Conservation (phyloP, 1,140 invertebrate genomes). For the Listronotus oregonensis region DNA sequence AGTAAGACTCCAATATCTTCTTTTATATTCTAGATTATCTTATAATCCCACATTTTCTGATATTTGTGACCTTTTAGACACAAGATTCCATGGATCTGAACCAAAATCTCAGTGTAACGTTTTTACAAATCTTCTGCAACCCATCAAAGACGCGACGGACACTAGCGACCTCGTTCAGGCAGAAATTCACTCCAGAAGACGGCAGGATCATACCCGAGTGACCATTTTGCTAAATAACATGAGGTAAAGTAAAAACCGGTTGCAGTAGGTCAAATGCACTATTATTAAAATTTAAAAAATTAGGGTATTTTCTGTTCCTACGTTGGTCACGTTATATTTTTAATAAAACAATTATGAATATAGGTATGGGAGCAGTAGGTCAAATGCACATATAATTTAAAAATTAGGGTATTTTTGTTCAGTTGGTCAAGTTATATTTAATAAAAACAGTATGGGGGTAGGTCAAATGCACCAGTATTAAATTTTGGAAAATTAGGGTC, state of each 20-base stretch:
- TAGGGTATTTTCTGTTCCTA: no score
- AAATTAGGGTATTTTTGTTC: no score
- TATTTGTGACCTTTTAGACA: constrained; percentile 11
- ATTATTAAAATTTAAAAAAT: no score
- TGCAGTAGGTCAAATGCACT: neutral
- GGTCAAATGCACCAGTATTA: no score
- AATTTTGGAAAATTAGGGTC: no score
- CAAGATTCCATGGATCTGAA: constrained; percentile 63
- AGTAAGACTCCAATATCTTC: no score
- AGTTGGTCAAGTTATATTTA: no score
- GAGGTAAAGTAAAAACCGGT: constrained; percentile 56
- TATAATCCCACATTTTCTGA: neutral
- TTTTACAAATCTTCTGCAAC: constrained; percentile 88
- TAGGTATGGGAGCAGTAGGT: no score
- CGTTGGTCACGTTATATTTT: no score
- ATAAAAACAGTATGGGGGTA: no score
- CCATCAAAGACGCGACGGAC: constrained; percentile 60
- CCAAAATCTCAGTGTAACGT: constrained; percentile 76
- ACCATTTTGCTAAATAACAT: constrained; percentile 95
- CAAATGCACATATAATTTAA: no score
- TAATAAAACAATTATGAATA: no score
- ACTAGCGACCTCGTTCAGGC: constrained; percentile 74
- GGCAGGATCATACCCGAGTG: constrained; percentile 75
- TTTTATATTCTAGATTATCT: neutral
- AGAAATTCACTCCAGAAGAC: constrained; percentile 80